phyloP scores from a whole-genome alignment of 2,113 vertebrate species.

The Rhabdornis inornatus region DNA sequence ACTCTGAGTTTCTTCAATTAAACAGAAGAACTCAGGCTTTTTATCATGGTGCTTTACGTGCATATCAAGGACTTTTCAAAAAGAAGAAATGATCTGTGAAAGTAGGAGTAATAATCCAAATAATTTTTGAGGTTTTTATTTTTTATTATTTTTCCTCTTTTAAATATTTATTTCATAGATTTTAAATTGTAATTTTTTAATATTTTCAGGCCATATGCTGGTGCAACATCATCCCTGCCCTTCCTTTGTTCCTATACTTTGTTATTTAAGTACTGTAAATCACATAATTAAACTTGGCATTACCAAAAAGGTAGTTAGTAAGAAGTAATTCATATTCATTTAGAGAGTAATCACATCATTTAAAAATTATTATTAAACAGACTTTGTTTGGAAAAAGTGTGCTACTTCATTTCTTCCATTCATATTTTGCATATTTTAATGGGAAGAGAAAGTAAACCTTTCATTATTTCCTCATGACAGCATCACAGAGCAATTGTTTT shows the following conservation, averaged over 20 bases:
- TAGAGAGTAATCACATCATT: neutral
- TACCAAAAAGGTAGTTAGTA: neutral
- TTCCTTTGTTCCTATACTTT: neutral
- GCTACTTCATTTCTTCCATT: neutral
- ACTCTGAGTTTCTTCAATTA: neutral
- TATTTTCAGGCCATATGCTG: neutral
- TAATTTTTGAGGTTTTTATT: neutral
- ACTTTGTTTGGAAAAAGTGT: neutral
- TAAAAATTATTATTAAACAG: neutral
- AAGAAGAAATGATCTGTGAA: neutral
- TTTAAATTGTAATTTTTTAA: neutral
- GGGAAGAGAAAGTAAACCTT: neutral
- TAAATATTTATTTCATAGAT: neutral
- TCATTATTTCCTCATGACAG: neutral
- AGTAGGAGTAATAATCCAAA: neutral
- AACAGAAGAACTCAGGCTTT: neutral
- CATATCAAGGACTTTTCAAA: neutral
- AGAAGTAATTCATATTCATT: slow-evolving; percentile 19
- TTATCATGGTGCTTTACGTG: neutral
- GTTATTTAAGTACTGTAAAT: slow-evolving; percentile 8
- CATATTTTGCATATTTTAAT: neutral
- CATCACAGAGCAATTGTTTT: neutral
- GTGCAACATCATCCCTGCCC: neutral
- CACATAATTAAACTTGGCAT: neutral
- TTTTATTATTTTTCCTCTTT: neutral